Conservation (phyloP, 2,797 vertebrate genomes). For the Huso huso region DNA sequence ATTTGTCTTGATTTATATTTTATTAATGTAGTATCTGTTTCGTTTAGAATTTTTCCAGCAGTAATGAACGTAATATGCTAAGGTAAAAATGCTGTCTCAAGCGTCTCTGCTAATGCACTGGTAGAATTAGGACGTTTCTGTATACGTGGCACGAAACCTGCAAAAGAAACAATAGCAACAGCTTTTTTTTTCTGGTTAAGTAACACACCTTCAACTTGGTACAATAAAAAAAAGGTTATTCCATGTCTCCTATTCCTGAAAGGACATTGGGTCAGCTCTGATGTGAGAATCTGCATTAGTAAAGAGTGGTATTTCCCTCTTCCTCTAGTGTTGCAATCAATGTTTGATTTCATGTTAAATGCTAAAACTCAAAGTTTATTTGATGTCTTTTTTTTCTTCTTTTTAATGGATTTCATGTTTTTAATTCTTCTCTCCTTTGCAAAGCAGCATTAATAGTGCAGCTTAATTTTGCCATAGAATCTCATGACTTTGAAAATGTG, state of each 20-base stretch:
- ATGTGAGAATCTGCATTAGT: slow-evolving; percentile 42
- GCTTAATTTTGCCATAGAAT: slow-evolving; percentile 94
- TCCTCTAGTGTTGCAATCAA: slow-evolving; percentile 20
- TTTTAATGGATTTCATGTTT: slow-evolving; percentile 63
- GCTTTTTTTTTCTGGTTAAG: too few species aligned
- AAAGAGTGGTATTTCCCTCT: slow-evolving; percentile 51
- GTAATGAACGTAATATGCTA: not conserved
- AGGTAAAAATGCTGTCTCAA: slow-evolving; percentile 27
- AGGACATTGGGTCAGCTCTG: slow-evolving; percentile 18
- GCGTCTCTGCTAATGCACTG: slow-evolving; percentile 61
- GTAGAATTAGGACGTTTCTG: slow-evolving; percentile 9
- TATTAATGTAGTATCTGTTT: slow-evolving; percentile 34
- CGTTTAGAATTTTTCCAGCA: slow-evolving; percentile 37
- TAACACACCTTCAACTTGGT: slow-evolving; percentile 14
- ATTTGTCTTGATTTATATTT: slow-evolving; percentile 19
- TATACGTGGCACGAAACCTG: slow-evolving; percentile 13
- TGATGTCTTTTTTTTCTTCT: slow-evolving; percentile 70
- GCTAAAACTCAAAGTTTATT: slow-evolving; percentile 63
- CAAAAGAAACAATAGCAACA: not conserved
- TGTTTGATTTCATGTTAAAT: slow-evolving; percentile 48
- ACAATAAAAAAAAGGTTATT: slow-evolving; percentile 15
- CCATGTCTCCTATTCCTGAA: slow-evolving; percentile 18
- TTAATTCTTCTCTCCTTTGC: slow-evolving; percentile 76
- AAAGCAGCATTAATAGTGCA: slow-evolving; percentile 90
- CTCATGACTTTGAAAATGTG: slow-evolving; percentile 97